Base-by-base conservation (phyloP, 2,888 invertebrate species). In the Hesperia comma region DNA sequence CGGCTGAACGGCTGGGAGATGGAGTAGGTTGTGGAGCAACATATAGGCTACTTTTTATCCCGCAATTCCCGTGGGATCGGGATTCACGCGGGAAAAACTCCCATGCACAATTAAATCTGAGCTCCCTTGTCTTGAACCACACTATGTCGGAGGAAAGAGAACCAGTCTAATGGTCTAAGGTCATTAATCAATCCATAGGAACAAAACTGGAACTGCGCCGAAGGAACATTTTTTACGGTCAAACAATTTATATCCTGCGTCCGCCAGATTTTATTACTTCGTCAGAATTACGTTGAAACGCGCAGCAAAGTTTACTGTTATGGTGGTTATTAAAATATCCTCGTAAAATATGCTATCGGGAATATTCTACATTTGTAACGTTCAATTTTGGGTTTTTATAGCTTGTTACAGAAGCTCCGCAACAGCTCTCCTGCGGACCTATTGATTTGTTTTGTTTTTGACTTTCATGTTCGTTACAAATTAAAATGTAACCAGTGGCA, bases 171-270 rank as follows among this genome's bases (percentile, higher is more conserved):
- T 72, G 73, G 70, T 63, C 63, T 64, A 12, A 55, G 37, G 68
- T 70, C 73, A 75, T 75, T 74, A 75, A 74, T 75, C 75, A 74
- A 70, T 63, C 69, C 60, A 70, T 69, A 71, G 70, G 68, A 72
- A 70, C 71, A 74, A 73, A 74, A 70, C 72, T 73, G 64, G 69
- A 70, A 68, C 63, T 68, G 57, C 61, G 51, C 66, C 63, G 63
- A 68, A 70, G 69, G 21, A 68, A 66, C 71, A 71, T 73, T 73
- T 73, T 74, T 72, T 70, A 70, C 61, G 60, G 69, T 67, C 67
- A 69, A 67, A 68, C 69, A 74, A 74, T 70, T 70, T 71, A 71
- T 71, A 60, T 63, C 55, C 57, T 58, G 40, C 51, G 40, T 53
- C 41, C 57, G 32, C 51, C 53, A 66, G 43, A 60, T 60, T 66